Percentiles rank a stretch among this genome's conserved stretches.
phyloP scores from a whole-genome alignment of 2,797 vertebrate genomes.

The Rhyacichthys aspro region DNA sequence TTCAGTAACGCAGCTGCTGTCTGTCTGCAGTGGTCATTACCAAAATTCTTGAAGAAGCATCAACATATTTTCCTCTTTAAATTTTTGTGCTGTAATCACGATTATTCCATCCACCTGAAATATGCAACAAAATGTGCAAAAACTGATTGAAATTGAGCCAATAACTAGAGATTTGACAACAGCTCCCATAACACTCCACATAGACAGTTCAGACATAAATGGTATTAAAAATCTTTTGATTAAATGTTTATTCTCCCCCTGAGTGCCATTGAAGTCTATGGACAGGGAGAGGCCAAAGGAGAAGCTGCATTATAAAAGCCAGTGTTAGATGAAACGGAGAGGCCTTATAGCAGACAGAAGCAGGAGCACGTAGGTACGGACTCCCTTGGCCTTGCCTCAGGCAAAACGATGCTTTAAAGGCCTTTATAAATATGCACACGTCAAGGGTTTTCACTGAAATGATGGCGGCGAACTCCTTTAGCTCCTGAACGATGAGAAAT shows the following conservation, averaged over 20 bases:
- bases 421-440: constrained; percentile 53
- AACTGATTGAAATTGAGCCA: too few relatives aligned
- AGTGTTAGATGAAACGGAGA: constrained; percentile 20
- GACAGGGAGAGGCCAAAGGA: constrained; percentile 22
- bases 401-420: constrained; percentile 60
- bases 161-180: constrained; percentile 21
- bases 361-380: constrained; percentile 32
- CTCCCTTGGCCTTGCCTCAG: constrained; percentile 59
- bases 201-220: constrained; percentile 24
- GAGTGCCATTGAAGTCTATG: constrained; percentile 21
- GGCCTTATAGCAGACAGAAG: constrained; percentile 15
- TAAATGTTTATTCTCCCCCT: constrained; percentile 40
- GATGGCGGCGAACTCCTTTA: constrained; percentile 17
- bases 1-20: too few relatives aligned
- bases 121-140: too few relatives aligned
- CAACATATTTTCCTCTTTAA: too few relatives aligned
- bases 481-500: constrained; percentile 24
- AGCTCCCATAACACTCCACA: constrained; percentile 19
- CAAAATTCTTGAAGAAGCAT: too few relatives aligned
- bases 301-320: constrained; percentile 25
- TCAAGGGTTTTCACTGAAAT: constrained; percentile 32
- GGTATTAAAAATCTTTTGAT: constrained; percentile 38
- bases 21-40: too few relatives aligned
- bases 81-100: too few relatives aligned
- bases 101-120: too few relatives aligned